A percentile compares a stretch with the other conserved stretches of the same genome.
phyloP scores from a whole-genome alignment of 2,113 vertebrate genomes.

The Festucalex cinctus region DNA sequence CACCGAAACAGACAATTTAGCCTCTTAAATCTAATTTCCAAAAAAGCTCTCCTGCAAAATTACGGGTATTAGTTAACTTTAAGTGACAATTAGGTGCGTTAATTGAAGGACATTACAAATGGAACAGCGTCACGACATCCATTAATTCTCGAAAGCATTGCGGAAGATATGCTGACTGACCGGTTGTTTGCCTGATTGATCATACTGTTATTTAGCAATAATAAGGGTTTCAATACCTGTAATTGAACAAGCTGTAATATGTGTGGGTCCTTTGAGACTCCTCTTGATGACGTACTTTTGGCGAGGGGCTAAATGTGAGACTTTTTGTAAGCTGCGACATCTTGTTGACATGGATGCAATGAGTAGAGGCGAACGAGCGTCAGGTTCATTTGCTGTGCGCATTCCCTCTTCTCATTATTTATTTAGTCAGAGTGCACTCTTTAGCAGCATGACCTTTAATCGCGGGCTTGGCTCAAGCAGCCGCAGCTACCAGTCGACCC shows the following conservation, averaged over 20 bases:
- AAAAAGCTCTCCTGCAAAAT: neutral
- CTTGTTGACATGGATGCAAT: constrained; percentile 22
- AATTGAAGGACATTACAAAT: neutral
- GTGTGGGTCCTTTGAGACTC: constrained; percentile 4
- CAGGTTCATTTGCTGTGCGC: constrained; percentile 37
- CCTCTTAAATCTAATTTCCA: constrained; percentile 11
- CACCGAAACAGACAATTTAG: constrained; percentile 4
- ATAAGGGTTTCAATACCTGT: neutral
- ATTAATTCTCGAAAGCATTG: neutral
- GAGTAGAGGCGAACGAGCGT: neutral
- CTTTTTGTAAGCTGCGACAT: constrained; percentile 34
- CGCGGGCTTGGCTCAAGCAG: constrained; percentile 17
- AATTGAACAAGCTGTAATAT: constrained; percentile 8
- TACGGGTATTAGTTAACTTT: neutral
- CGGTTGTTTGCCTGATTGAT: neutral
- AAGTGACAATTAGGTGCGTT: neutral
- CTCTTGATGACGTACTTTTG: constrained; percentile 14
- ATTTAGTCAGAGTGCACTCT: constrained; percentile 53
- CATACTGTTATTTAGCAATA: neutral
- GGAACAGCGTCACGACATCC: neutral
- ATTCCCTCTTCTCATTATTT: constrained; percentile 57
- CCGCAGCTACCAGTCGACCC: constrained; percentile 13
- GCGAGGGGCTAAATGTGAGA: constrained; percentile 39
- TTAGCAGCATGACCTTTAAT: constrained; percentile 56
- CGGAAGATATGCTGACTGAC: neutral